Conservation (phyloP, 2,113 vertebrate species). For the Paramormyrops kingsleyae region DNA sequence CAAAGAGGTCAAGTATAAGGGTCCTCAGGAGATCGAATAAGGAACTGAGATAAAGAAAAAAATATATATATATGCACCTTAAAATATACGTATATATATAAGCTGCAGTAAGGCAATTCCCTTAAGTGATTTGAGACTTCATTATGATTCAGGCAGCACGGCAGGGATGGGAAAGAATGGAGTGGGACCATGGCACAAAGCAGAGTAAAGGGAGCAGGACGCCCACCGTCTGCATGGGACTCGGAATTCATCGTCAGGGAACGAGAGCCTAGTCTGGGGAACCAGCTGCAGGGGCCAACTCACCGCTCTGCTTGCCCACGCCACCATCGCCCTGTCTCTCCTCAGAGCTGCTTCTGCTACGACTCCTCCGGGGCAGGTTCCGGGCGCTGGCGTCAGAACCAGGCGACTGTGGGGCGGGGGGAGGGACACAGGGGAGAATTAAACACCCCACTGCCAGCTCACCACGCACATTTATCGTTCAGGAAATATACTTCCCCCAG, state of each 20-base stretch:
- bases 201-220: background rate
- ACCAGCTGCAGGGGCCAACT: background rate
- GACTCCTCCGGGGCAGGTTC: slow-evolving; percentile 11
- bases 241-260: background rate
- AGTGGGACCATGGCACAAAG: background rate
- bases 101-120: background rate
- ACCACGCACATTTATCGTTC: background rate
- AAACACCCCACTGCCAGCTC: background rate
- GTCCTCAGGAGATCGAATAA: background rate
- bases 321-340: slow-evolving; percentile 14
- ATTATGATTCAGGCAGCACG: background rate
- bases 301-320: slow-evolving; percentile 11
- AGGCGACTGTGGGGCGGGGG: slow-evolving; percentile 14
- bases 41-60: background rate
- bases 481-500: background rate
- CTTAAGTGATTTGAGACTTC: background rate
- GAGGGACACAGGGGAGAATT: background rate
- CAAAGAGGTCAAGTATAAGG: background rate
- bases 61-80: background rate
- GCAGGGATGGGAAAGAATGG: background rate
- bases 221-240: background rate
- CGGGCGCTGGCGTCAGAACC: slow-evolving; percentile 15
- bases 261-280: background rate
- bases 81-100: background rate
- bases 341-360: slow-evolving; percentile 29